phyloP scores from a whole-genome alignment of 2,797 vertebrate genomes.

The Columba guinea region DNA sequence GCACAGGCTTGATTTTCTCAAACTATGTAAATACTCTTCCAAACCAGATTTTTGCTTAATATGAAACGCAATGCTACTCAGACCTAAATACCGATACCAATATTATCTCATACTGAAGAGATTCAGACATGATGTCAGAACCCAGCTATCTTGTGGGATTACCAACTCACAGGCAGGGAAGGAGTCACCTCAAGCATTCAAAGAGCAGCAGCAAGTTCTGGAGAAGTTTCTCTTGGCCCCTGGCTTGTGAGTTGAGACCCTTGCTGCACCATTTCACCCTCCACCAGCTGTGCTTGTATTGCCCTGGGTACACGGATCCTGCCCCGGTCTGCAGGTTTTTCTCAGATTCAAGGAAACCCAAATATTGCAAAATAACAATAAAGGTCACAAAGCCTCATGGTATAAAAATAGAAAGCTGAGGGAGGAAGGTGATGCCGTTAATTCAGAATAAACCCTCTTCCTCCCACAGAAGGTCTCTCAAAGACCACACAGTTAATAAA shows the following conservation, averaged over 20 bases:
- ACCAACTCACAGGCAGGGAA: background rate
- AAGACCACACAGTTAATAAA: background rate
- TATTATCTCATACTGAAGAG: background rate
- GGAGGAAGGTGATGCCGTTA: background rate
- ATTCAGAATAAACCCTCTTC: background rate
- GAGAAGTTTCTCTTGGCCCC: background rate
- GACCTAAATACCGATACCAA: background rate
- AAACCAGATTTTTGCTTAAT: background rate
- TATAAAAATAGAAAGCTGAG: background rate
- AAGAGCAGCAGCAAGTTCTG: background rate
- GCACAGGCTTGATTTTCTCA: background rate
- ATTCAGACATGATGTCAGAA: background rate
- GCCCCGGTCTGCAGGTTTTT: background rate
- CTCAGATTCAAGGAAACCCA: background rate
- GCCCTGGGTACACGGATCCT: background rate
- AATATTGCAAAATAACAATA: background rate
- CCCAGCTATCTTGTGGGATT: background rate
- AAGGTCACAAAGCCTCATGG: background rate
- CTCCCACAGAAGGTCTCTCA: background rate
- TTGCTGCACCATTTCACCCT: fast-evolving
- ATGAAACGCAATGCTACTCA: background rate
- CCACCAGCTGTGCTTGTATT: background rate
- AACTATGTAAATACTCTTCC: background rate
- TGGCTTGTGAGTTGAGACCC: background rate
- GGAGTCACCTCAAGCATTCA: background rate